Conservation (phyloP, 1,140 invertebrate genomes). For the Psilanteris sp. region DNA sequence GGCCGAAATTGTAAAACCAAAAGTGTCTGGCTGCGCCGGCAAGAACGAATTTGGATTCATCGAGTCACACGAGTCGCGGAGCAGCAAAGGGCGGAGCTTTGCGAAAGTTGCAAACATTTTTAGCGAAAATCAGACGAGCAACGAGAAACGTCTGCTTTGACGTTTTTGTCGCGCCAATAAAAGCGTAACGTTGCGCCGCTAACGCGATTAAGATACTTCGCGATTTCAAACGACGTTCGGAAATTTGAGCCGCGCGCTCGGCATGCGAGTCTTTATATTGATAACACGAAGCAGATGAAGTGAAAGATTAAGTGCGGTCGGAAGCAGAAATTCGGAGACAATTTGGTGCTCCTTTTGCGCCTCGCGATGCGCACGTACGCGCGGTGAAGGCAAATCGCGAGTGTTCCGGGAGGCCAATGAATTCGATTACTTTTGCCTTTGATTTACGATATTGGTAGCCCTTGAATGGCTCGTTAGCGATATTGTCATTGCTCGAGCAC, state of each 20-base stretch:
- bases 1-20: constrained; percentile 22
- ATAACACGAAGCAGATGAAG: constrained; percentile 27
- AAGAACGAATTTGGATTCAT: constrained; percentile 27
- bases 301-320: constrained; percentile 2
- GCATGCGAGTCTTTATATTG: too few relatives aligned
- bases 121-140: too few relatives aligned
- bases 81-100: too few relatives aligned
- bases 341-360: constrained; percentile 57
- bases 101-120: background rate
- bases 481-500: constrained; percentile 71
- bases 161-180: too few relatives aligned
- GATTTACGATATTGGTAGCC: constrained; percentile 72
- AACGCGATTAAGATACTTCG: too few relatives aligned
- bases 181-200: too few relatives aligned
- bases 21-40: constrained; percentile 11
- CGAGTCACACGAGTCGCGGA: too few relatives aligned
- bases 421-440: constrained; percentile 68
- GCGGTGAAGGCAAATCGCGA: constrained; percentile 61
- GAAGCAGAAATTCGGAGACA: constrained; percentile 35
- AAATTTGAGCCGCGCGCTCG: too few relatives aligned
- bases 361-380: constrained; percentile 36
- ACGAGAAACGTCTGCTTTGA: too few relatives aligned
- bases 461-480: constrained; percentile 73
- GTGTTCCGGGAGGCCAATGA: constrained; percentile 46
- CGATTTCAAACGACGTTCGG: too few relatives aligned